phyloP scores from a whole-genome alignment of 1,140 invertebrate genomes.

The Dolichoris vasculosae region DNA sequence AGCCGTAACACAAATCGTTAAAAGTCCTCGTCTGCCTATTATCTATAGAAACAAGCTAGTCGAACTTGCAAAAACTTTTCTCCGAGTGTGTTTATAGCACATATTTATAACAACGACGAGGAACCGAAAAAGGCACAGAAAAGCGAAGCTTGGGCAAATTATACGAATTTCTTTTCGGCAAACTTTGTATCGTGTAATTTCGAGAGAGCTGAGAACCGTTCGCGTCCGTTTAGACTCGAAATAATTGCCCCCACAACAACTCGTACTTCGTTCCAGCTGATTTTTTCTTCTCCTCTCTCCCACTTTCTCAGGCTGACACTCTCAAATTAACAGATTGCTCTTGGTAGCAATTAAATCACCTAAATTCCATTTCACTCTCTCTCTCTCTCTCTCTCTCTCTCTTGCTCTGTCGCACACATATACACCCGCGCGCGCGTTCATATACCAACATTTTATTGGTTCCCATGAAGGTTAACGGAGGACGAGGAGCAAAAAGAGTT shows the following conservation, averaged over 20 bases:
- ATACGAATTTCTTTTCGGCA: slow-evolving; percentile 54
- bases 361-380: slow-evolving; percentile 11
- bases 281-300: slow-evolving; percentile 47
- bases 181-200: slow-evolving; percentile 53
- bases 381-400: background rate
- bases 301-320: slow-evolving; percentile 67
- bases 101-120: slow-evolving; percentile 28
- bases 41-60: slow-evolving; percentile 11
- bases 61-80: slow-evolving; percentile 28
- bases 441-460: background rate
- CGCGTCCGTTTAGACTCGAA: slow-evolving; percentile 42
- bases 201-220: slow-evolving; percentile 19
- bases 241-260: slow-evolving; percentile 46
- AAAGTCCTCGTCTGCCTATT: slow-evolving; percentile 4
- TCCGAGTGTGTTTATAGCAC: slow-evolving; percentile 37
- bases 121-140: slow-evolving; percentile 22
- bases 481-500: slow-evolving; percentile 27
- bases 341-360: slow-evolving; percentile 68
- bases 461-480: slow-evolving; percentile 43
- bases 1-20: slow-evolving; percentile 6
- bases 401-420: background rate
- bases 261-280: slow-evolving; percentile 51
- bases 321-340: slow-evolving; percentile 68
- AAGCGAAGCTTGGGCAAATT: slow-evolving; percentile 39
- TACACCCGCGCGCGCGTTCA: background rate